phyloP scores from a whole-genome alignment of 2,888 invertebrate species.

The Cataglyphis rosenhaueri region DNA sequence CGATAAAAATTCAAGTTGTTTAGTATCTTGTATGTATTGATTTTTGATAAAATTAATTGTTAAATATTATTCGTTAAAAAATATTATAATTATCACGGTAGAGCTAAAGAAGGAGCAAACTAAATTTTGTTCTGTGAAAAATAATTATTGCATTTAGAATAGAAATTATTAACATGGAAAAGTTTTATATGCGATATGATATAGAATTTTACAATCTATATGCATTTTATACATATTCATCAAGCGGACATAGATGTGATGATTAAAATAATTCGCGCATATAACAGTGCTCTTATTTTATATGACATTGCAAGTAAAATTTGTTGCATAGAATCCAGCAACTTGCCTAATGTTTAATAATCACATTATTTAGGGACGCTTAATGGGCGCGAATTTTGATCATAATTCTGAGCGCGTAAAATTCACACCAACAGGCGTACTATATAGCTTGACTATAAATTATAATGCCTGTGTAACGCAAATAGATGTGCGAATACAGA shows the following conservation, averaged over 20 bases:
- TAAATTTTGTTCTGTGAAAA: neutral
- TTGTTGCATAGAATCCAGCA: neutral
- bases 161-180: neutral
- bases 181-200: neutral
- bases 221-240: neutral
- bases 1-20: slow-evolving; percentile 11
- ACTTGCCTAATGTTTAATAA: neutral
- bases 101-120: neutral
- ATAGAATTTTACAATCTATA: neutral
- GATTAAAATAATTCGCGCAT: neutral
- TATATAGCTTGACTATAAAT: neutral
- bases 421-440: neutral
- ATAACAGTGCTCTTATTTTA: slow-evolving; percentile 1
- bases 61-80: neutral
- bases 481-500: slow-evolving; percentile 12
- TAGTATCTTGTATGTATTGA: neutral
- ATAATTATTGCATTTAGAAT: neutral
- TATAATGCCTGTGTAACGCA: neutral
- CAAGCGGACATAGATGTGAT: neutral
- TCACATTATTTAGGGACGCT: neutral
- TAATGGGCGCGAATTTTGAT: neutral
- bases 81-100: slow-evolving; percentile 2
- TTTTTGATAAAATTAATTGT: slow-evolving; percentile 18
- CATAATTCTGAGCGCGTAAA: neutral
- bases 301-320: neutral